These are phyloP conservation scores for Lamprologus callipterus DNA, from an alignment of 2,113 vertebrate species.

Conservation along the genomic window DNA sequence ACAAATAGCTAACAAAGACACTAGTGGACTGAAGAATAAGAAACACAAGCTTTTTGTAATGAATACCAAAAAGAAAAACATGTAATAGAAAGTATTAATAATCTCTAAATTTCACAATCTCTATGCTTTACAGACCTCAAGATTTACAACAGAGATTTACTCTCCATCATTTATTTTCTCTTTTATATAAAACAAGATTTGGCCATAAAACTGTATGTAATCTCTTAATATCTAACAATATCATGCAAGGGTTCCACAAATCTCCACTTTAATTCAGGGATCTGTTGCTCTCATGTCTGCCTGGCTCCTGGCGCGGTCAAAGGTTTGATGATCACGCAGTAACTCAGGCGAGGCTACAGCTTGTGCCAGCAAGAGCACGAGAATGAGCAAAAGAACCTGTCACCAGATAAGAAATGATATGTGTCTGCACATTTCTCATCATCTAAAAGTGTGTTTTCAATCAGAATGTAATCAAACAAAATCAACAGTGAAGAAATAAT, in stretches of 20 bases:
- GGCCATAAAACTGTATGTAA: background rate
- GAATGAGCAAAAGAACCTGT: background rate
- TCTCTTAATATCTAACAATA: background rate
- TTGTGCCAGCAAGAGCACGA: background rate
- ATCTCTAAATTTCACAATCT: background rate
- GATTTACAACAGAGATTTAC: background rate
- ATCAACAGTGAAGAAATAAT: background rate
- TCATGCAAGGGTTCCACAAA: background rate
- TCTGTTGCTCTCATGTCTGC: background rate
- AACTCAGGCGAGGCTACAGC: background rate
- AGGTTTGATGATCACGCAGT: background rate
- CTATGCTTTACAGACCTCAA: background rate
- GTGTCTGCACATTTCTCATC: background rate
- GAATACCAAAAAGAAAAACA: background rate
- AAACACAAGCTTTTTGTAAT: background rate
- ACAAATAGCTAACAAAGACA: background rate
- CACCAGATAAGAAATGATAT: background rate
- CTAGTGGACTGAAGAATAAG: background rate
- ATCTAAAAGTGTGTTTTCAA: background rate
- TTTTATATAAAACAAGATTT: background rate
- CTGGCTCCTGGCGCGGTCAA: background rate
- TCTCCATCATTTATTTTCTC: background rate
- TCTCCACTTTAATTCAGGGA: background rate
- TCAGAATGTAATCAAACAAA: background rate
- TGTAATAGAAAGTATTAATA: background rate